These are phyloP conservation scores for Tribolium madens DNA, from an alignment of 1,140 invertebrate genomes.

Conservation along the genomic window DNA sequence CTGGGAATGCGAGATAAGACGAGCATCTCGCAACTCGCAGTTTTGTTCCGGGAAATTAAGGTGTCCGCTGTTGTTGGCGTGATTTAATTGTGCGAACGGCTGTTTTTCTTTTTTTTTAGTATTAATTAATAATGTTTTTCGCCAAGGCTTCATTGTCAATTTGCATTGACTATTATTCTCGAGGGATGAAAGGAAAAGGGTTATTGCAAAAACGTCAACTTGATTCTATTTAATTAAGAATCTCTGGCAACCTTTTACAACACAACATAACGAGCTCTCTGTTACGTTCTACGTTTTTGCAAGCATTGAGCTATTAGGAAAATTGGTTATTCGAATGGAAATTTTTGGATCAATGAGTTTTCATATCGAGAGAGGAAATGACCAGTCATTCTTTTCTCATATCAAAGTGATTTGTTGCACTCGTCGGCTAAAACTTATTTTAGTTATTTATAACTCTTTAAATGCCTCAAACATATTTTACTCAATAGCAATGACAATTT, in stretches of 20 bases:
- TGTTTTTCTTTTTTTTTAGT: constrained; percentile 13
- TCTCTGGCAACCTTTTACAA: neutral
- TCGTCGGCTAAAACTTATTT: neutral
- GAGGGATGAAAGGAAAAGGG: neutral
- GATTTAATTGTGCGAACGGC: constrained; percentile 17
- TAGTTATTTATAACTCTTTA: too few species aligned
- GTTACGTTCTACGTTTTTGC: neutral
- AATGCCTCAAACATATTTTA: too few species aligned
- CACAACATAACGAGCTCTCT: neutral
- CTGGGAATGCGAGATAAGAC: constrained; percentile 38
- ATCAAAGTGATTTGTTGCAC: neutral
- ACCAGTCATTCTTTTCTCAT: neutral
- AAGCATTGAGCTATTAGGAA: neutral
- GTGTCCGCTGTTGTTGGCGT: constrained; percentile 24
- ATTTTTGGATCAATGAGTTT: neutral
- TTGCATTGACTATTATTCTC: neutral
- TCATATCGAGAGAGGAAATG: neutral
- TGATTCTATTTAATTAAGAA: neutral
- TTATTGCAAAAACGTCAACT: neutral
- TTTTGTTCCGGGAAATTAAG: constrained; percentile 34
- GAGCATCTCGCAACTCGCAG: constrained; percentile 10
- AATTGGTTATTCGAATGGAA: neutral
- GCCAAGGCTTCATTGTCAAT: neutral
- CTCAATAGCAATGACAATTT: too few species aligned
- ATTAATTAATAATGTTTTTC: constrained; percentile 37